Percentiles rank a stretch among this genome's conserved stretches.
Evolutionary conservation across 2,797 vertebrate genomes (phyloP).

Genomic region (Sebastiscus albofasciatus): DNA sequence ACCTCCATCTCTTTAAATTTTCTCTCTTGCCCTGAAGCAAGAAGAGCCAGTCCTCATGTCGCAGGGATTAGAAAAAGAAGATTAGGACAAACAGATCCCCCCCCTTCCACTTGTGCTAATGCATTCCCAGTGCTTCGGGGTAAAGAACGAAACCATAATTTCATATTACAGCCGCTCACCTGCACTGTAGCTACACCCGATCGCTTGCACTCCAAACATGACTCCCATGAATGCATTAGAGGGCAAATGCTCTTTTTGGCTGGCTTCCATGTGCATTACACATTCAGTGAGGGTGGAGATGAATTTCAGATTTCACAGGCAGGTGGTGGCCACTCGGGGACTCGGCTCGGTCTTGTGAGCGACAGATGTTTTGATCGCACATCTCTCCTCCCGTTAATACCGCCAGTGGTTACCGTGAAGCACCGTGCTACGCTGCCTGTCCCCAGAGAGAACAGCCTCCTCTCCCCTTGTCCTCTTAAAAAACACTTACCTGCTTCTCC

Average conservation of each 20-base stretch:
- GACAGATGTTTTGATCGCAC: slow-evolving; percentile 40
- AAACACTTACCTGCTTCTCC: slow-evolving; percentile 28
- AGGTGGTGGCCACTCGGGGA: slow-evolving; percentile 21
- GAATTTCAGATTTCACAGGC: slow-evolving; percentile 14
- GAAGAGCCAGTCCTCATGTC: neutral
- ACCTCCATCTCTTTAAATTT: slow-evolving; percentile 13
- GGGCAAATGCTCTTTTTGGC: slow-evolving; percentile 51
- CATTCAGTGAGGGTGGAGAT: neutral
- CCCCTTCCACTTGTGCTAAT: slow-evolving; percentile 29
- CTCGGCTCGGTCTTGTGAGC: slow-evolving; percentile 10
- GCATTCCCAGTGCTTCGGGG: slow-evolving; percentile 22
- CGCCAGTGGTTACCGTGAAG: slow-evolving; percentile 17
- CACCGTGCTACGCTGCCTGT: neutral
- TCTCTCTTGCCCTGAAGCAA: neutral
- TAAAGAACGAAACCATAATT: slow-evolving; percentile 1
- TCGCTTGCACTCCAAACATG: slow-evolving; percentile 10
- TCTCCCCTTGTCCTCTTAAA: slow-evolving; percentile 3
- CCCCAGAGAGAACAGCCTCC: slow-evolving; percentile 1
- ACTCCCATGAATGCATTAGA: slow-evolving; percentile 25
- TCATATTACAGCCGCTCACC: slow-evolving; percentile 28
- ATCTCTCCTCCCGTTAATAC: slow-evolving; percentile 5
- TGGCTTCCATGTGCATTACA: slow-evolving; percentile 28
- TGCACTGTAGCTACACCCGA: slow-evolving; percentile 26
- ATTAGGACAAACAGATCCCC: slow-evolving; percentile 16
- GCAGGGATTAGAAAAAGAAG: slow-evolving; percentile 13